A percentile compares a stretch with the other conserved stretches of the same genome.
These are phyloP conservation scores for Colistium nudipinnis DNA, from an alignment of 2,113 vertebrate genomes.

Conservation along the genomic window DNA sequence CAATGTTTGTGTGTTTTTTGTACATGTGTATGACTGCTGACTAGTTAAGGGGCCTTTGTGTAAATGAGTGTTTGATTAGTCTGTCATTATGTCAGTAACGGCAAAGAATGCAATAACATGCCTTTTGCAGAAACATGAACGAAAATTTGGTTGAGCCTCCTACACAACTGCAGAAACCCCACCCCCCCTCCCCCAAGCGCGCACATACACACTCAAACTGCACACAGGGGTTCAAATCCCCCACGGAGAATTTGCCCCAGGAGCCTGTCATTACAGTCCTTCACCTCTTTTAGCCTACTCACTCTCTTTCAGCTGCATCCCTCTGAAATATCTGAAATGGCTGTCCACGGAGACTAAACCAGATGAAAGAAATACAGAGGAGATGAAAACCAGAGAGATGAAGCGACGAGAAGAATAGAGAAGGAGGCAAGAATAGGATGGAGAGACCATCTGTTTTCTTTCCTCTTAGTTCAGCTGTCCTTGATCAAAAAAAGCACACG, in stretches of 20 bases:
- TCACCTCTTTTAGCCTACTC: constrained; percentile 4
- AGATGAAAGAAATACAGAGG: constrained; percentile 28
- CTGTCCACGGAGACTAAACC: constrained; percentile 16
- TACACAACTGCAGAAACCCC: constrained; percentile 3
- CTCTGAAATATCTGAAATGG: constrained; percentile 18
- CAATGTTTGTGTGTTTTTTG: constrained; percentile 27
- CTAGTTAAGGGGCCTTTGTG: constrained; percentile 3
- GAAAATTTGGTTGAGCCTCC: constrained; percentile 16
- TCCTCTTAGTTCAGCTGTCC: constrained; percentile 63
- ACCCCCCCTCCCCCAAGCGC: background rate
- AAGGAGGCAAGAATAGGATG: constrained; percentile 19
- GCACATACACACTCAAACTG: constrained; percentile 16
- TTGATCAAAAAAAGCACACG: constrained; percentile 61
- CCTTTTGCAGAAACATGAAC: constrained; percentile 43
- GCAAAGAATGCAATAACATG: constrained; percentile 60
- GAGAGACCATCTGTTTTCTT: constrained; percentile 53
- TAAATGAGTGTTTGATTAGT: constrained; percentile 40
- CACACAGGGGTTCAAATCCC: constrained; percentile 23
- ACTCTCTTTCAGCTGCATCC: background rate
- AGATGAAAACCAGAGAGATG: constrained; percentile 51
- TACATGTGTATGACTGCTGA: background rate
- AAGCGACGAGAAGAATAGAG: background rate
- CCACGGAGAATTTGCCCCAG: constrained; percentile 35
- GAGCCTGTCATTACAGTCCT: constrained; percentile 29
- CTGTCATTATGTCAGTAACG: constrained; percentile 47